Conservation (phyloP, 2,113 vertebrate species). For the Nibea coibor region DNA sequence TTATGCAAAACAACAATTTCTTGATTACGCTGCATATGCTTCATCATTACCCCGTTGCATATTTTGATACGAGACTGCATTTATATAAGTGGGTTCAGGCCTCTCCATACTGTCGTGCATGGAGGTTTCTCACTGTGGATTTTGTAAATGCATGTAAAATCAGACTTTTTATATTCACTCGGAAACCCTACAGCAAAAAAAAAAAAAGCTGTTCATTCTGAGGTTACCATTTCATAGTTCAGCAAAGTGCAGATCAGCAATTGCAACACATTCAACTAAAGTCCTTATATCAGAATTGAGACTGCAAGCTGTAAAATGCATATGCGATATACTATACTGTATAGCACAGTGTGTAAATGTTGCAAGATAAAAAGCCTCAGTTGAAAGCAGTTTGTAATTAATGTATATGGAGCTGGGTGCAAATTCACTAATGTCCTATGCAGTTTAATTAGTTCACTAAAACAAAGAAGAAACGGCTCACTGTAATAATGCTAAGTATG, state of each 20-base stretch:
- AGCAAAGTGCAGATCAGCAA: slow-evolving; percentile 37
- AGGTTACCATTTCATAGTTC: slow-evolving; percentile 15
- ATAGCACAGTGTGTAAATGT: slow-evolving; percentile 4
- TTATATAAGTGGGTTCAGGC: not conserved
- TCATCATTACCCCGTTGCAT: slow-evolving; percentile 37
- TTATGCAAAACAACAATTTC: slow-evolving; percentile 29
- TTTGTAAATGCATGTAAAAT: slow-evolving; percentile 17
- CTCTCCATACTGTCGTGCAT: not conserved
- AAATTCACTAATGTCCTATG: not conserved
- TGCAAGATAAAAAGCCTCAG: not conserved
- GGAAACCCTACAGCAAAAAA: slow-evolving; percentile 2
- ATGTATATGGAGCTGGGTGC: not conserved
- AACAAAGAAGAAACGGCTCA: not conserved
- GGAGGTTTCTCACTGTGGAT: not conserved
- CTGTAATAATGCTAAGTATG: not conserved
- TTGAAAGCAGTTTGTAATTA: not conserved
- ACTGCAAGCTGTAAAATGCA: not conserved
- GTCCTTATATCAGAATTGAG: not conserved
- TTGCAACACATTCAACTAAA: slow-evolving; percentile 14
- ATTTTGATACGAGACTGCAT: slow-evolving; percentile 9
- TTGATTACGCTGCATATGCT: slow-evolving; percentile 29
- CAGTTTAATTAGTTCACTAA: not conserved
- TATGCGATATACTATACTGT: not conserved
- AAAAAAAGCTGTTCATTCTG: slow-evolving; percentile 20
- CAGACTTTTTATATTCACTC: slow-evolving; percentile 29